Evolutionary conservation across 92 coral and sea anemone species (phyloP).

Genomic region (Palythoa caribaeorum): DNA sequence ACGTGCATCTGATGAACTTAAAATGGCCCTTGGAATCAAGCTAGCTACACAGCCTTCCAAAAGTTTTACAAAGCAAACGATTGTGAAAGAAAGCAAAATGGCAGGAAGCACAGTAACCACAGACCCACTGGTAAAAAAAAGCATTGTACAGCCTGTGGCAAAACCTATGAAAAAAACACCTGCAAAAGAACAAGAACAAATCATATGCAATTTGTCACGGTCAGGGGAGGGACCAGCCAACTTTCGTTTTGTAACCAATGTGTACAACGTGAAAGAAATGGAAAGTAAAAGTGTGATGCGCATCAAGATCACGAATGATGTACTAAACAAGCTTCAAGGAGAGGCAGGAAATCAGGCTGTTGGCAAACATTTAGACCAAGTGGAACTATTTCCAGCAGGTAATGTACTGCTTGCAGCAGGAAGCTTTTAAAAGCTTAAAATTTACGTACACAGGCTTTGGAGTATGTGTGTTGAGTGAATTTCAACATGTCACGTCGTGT

Average conservation of each 20-base stretch:
- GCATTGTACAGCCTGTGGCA: conserved; percentile 7
- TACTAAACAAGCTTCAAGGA: conserved; percentile 40
- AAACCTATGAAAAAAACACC: conserved; percentile 34
- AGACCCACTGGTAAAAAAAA: not conserved
- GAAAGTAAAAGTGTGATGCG: conserved; percentile 87
- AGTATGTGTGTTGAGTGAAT: no score
- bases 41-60: not conserved
- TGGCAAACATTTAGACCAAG: conserved; percentile 31
- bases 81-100: not conserved
- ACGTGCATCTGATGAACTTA: conserved; percentile 47
- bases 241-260: conserved; percentile 68
- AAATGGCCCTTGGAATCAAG: conserved; percentile 50
- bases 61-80: not conserved
- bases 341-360: conserved; percentile 18
- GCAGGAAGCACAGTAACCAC: not conserved
- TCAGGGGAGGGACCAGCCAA: conserved; percentile 46
- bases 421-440: no score
- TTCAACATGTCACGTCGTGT: no score
- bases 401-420: no score
- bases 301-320: conserved; percentile 75
- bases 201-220: conserved; percentile 79
- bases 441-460: no score
- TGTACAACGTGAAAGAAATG: conserved; percentile 65
- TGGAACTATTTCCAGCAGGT: conserved; percentile 11
- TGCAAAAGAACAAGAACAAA: conserved; percentile 63